Percentiles rank a stretch among this genome's conserved stretches.
These are phyloP conservation scores for Huso huso DNA, from an alignment of 2,797 vertebrate species.

Conservation along the genomic window DNA sequence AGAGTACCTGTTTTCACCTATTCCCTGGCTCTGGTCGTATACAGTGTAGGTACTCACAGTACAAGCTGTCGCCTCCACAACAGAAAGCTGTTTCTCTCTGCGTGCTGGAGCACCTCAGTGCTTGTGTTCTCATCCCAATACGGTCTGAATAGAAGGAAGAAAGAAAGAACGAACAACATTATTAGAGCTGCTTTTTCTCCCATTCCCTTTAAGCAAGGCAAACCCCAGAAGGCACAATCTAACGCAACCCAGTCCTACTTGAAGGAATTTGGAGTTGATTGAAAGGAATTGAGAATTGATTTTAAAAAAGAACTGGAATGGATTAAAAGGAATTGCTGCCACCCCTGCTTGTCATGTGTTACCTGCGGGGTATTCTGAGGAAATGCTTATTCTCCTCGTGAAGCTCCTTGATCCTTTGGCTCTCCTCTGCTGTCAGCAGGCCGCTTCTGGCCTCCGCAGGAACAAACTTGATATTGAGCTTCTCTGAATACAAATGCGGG, in stretches of 20 bases:
- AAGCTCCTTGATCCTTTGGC: slow-evolving; percentile 61
- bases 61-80: slow-evolving; percentile 85
- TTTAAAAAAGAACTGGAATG: too few species aligned
- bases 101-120: slow-evolving; percentile 68
- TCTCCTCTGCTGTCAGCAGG: slow-evolving; percentile 72
- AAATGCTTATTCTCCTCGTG: slow-evolving; percentile 81
- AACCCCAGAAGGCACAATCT: too few species aligned
- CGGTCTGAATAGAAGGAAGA: slow-evolving; percentile 54
- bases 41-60: slow-evolving; percentile 49
- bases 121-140: slow-evolving; percentile 80
- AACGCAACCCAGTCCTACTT: too few species aligned
- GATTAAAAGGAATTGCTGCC: too few species aligned
- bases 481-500: slow-evolving; percentile 58
- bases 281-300: too few species aligned
- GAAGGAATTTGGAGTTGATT: too few species aligned
- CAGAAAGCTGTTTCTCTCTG: slow-evolving; percentile 84
- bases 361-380: slow-evolving; percentile 84
- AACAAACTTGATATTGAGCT: slow-evolving; percentile 84
- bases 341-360: slow-evolving; percentile 7
- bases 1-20: neutral
- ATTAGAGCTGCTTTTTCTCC: too few species aligned
- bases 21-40: neutral
- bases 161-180: too few species aligned
- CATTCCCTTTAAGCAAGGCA: too few species aligned
- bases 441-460: slow-evolving; percentile 69